A percentile compares a stretch with the other conserved stretches of the same genome.
Conservation (phyloP, 2,888 invertebrate genomes). For the Meiosimyza decipiens region DNA sequence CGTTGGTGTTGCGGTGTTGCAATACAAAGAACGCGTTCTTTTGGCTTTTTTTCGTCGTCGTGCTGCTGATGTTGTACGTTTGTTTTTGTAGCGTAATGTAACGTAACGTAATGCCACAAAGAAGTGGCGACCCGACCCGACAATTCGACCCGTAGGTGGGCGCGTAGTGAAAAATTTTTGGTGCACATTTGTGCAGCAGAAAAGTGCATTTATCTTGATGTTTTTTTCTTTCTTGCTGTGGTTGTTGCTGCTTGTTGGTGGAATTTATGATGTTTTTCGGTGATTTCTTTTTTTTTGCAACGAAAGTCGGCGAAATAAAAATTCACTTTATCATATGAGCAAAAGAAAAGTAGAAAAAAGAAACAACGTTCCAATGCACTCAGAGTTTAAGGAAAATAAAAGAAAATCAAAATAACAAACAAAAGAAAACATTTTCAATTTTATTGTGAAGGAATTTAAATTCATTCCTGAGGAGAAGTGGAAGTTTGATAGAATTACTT, state of each 20-base stretch:
- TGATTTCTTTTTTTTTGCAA: slow-evolving; percentile 4
- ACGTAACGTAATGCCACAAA: slow-evolving; percentile 3
- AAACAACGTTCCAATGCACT: neutral
- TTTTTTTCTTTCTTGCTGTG: neutral
- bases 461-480: neutral
- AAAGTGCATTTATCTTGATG: slow-evolving; percentile 27
- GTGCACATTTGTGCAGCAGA: slow-evolving; percentile 38
- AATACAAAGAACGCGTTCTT: slow-evolving; percentile 12
- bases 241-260: slow-evolving; percentile 2
- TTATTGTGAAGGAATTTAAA: neutral
- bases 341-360: neutral
- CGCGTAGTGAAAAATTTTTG: slow-evolving; percentile 36
- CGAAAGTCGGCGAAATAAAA: slow-evolving; percentile 10
- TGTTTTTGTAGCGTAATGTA: slow-evolving; percentile 5
- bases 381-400: neutral
- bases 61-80: slow-evolving; percentile 7
- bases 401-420: neutral
- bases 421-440: neutral
- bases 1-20: slow-evolving; percentile 6
- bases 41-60: slow-evolving; percentile 1
- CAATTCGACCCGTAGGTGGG: slow-evolving; percentile 18
- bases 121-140: neutral
- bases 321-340: slow-evolving; percentile 19
- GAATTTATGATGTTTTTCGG: neutral
- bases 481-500: slow-evolving; percentile 8